These are phyloP conservation scores for Petrolisthes manimaculis DNA, from an alignment of 2,888 invertebrate genomes.

Conservation along the genomic window DNA sequence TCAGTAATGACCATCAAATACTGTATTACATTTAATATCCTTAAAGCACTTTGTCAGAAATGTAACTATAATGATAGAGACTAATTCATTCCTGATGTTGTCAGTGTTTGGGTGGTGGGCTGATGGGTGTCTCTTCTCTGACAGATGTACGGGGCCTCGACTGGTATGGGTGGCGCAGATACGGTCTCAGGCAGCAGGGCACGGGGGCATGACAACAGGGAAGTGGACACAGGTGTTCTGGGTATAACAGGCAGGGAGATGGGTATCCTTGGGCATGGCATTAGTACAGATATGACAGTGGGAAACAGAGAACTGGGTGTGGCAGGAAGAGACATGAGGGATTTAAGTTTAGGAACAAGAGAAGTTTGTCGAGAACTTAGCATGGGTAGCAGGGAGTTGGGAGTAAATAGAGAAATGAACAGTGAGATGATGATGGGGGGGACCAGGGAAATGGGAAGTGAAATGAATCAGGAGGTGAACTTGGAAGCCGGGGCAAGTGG, in stretches of 20 bases:
- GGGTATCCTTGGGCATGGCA: background rate
- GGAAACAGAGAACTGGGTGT: background rate
- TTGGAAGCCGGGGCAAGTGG: background rate
- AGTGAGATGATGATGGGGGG: constrained; percentile 1
- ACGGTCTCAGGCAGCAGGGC: background rate
- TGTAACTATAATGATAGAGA: too few relatives aligned
- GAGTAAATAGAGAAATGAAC: background rate
- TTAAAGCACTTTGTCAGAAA: too few relatives aligned
- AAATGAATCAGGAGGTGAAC: background rate
- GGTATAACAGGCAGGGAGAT: background rate
- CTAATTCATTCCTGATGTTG: background rate
- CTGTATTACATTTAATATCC: too few relatives aligned
- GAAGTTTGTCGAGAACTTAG: background rate
- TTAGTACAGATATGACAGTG: background rate
- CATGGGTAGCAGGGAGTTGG: background rate
- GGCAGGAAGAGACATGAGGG: background rate
- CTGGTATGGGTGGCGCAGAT: background rate
- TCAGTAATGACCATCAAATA: too few relatives aligned
- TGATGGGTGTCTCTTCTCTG: constrained; percentile 14
- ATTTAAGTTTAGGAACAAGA: background rate
- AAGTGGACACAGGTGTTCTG: background rate
- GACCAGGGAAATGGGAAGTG: background rate
- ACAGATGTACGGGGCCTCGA: constrained; percentile 18
- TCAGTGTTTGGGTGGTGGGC: background rate
- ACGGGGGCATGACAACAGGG: background rate